Evolutionary conservation across 2,888 invertebrate genomes (phyloP), one percentile per base, ranked within the genome.

Genomic region (Hirtodrosophila alboralis): DNA sequence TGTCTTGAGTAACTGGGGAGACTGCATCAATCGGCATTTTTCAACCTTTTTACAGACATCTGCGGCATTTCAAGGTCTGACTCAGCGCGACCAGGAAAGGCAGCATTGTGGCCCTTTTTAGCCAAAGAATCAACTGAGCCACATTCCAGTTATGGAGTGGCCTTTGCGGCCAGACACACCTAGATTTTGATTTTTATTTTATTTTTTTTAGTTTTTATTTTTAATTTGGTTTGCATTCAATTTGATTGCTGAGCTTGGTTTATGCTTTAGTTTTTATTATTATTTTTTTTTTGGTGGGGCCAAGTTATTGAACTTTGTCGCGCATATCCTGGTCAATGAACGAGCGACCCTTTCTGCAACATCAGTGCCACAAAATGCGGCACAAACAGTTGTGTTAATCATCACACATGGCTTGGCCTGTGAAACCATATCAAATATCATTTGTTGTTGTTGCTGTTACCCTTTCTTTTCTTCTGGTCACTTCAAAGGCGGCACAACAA

Each of bases 61-160:
- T 74, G 71, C 68, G 72, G 76, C 80, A 83, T 80, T 77, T 80
- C 80, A 80, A 80, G 80, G 80, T 80, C 80, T 80, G 80, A 80
- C 68, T 80, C 80, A 80, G 80, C 76, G n/a, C n/a, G n/a, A 78
- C 66, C 77, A 75, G 66, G 80, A 74, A 77, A 77, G 74, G 67
- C 71, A 77, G 71, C 58, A n/a, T n/a, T n/a, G 38, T 16, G 40
- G 40, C 76, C 76, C 76, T 79, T 76, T 75, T 62, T 49, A 53
- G 57, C 45, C n/a, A n/a, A n/a, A n/a, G n/a, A 47, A 48, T 48
- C 66, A 36, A 52, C 48, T 54, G 66, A 60, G 66, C 75, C 83
- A 68, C 79, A 79, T 79, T 79, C 79, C 83, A 75, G 64, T 75
- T 83, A 83, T 71, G 83, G 83, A 57, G 37, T 67, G 73, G 79